Base-by-base conservation (phyloP, 2,888 invertebrate genomes). In the Tricholauxania praeusta region DNA sequence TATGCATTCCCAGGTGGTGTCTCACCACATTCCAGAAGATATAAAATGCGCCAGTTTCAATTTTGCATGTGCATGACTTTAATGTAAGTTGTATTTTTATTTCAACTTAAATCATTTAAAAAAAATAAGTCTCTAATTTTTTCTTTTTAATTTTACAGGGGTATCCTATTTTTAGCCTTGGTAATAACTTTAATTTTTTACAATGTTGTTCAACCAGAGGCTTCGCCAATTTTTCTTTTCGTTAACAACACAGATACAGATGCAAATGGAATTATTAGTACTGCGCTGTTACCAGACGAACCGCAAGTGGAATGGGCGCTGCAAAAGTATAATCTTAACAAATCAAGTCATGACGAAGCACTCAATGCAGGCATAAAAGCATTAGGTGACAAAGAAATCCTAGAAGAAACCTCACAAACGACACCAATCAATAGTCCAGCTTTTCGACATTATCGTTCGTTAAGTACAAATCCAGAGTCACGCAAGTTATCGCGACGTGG, bases 31-130 rank as follows among this genome's bases (percentile, higher is more conserved):
- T 86, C 86, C 15, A 87, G 89, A 62, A 86, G 87, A 60, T 83
- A 83, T 12, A 87, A 86, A 79, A 83, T 90, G 77, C 87, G 87
- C 65, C 90, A 90, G 80, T 91, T 93, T 81, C 93, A 94, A 80
- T 94, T 93, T 82, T 93, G 92, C 78, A 87, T 94, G 60, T 93
- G 93, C 80, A 89, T 91, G 6, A 88, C 89, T 12, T 86, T 94
- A 72, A 85, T 94, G 94, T 95, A 87, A 92, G 93, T 91, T 76
- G 15, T 7, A 3, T 12, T 55, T 12, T 17, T 39, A 28, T 28
- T 64, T 10, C 4, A 28, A 28, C 15, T 47, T 59, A n/a, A 39
- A 17, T 17, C 12, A 64, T 47, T n/a, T 28, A 15, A 28, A 10
- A 15, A 19, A 8, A 51, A 64, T 47, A 0, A 28, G 2, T 60